These are phyloP conservation scores for Drosophila atripex DNA, from an alignment of 2,888 invertebrate species.

Conservation along the genomic window DNA sequence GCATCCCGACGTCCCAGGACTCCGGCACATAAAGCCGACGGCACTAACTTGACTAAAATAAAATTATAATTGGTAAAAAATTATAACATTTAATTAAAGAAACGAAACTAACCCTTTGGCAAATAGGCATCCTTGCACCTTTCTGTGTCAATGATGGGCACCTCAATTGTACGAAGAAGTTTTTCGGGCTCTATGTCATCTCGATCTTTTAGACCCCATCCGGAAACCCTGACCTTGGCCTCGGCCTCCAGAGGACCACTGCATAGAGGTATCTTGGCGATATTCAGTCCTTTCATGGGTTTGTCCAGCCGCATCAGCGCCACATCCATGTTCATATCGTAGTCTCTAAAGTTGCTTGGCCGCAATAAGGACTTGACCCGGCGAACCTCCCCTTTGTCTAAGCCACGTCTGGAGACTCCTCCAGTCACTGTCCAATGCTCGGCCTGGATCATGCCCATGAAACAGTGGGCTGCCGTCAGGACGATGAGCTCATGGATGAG, in stretches of 20 bases:
- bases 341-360: conserved; percentile 29
- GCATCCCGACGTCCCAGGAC: conserved; percentile 61
- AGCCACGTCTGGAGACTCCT: too few relatives aligned
- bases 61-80: neutral
- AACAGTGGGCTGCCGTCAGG: conserved; percentile 64
- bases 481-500: conserved; percentile 49
- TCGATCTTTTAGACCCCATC: conserved; percentile 57
- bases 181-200: neutral
- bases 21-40: conserved; percentile 73
- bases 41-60: conserved; percentile 31
- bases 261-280: conserved; percentile 35
- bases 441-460: conserved; percentile 11
- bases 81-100: neutral
- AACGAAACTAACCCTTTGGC: neutral
- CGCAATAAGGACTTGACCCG: conserved; percentile 21
- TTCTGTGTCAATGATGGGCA: conserved; percentile 44
- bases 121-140: conserved; percentile 39
- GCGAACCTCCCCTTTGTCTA: conserved; percentile 11
- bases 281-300: conserved; percentile 30
- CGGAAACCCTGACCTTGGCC: conserved; percentile 37
- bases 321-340: conserved; percentile 60
- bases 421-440: conserved; percentile 29
- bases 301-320: conserved; percentile 34
- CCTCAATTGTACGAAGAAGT: conserved; percentile 36
- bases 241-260: neutral